These are phyloP conservation scores for Meloidogyne hapla DNA, from an alignment of 1,140 invertebrate species.

Conservation along the genomic window DNA sequence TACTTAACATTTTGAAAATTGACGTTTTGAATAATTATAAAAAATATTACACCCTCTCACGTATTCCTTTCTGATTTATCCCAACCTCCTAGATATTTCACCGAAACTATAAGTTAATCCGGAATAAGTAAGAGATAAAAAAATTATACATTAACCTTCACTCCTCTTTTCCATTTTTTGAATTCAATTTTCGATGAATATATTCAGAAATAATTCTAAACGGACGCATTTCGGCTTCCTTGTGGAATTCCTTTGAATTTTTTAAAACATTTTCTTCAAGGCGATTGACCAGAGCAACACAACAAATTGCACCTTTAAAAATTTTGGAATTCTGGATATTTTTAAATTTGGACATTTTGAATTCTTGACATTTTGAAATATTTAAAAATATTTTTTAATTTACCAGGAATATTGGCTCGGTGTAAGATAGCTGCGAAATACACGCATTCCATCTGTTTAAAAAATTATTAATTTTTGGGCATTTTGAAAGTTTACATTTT, in stretches of 20 bases:
- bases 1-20: background rate
- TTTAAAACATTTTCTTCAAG: conserved; percentile 87
- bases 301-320: conserved; percentile 72
- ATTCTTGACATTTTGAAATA: conserved; percentile 10
- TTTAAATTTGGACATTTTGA: background rate
- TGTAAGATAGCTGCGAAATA: conserved; percentile 88
- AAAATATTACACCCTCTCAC: too few species aligned
- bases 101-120: too few species aligned
- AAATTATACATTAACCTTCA: too few species aligned
- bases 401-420: conserved; percentile 81
- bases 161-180: background rate
- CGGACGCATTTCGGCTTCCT: conserved; percentile 88
- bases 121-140: too few species aligned
- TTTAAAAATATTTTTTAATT: conserved; percentile 29
- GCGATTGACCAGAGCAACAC: conserved; percentile 87
- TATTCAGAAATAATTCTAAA: conserved; percentile 82
- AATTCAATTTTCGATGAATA: conserved; percentile 71
- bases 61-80: too few species aligned
- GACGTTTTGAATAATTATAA: too few species aligned
- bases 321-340: too few species aligned
- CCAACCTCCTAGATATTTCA: too few species aligned
- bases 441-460: conserved; percentile 83
- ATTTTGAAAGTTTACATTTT: background rate
- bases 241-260: conserved; percentile 77
- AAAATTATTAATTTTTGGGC: background rate